phyloP scores from a whole-genome alignment of 92 coral and sea anemone genomes.

The Umimayanthus chanpuru region DNA sequence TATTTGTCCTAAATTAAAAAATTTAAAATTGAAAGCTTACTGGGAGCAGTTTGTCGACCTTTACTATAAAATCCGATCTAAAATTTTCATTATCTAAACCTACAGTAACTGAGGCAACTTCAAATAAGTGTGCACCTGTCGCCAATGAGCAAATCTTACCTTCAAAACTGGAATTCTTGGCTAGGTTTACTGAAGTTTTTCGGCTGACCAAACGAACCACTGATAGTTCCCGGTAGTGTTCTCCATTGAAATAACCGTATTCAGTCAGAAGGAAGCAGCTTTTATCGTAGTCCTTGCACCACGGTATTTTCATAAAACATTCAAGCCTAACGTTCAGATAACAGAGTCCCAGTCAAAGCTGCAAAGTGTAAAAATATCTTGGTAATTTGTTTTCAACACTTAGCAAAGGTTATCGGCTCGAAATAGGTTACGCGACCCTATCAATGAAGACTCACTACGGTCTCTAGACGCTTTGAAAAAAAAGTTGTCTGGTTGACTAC shows the following conservation, averaged over 20 bases:
- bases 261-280: neutral
- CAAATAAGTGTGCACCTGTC: constrained; percentile 21
- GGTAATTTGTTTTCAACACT: neutral
- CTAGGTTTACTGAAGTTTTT: neutral
- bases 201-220: neutral
- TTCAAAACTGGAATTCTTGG: neutral
- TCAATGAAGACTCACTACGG: neutral
- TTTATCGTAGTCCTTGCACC: neutral
- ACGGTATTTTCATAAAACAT: neutral
- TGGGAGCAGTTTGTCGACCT: neutral
- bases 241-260: neutral
- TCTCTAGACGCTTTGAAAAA: neutral
- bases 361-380: neutral
- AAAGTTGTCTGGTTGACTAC: neutral
- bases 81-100: neutral
- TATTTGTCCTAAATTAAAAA: neutral
- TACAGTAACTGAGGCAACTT: neutral
- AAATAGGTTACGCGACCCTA: neutral
- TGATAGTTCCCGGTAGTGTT: neutral
- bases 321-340: neutral
- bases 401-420: neutral
- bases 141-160: constrained; percentile 9
- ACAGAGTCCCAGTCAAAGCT: neutral
- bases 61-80: neutral
- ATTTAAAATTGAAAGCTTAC: neutral